phyloP scores from a whole-genome alignment of 2,797 vertebrate genomes.

The Dermochelys coriacea region DNA sequence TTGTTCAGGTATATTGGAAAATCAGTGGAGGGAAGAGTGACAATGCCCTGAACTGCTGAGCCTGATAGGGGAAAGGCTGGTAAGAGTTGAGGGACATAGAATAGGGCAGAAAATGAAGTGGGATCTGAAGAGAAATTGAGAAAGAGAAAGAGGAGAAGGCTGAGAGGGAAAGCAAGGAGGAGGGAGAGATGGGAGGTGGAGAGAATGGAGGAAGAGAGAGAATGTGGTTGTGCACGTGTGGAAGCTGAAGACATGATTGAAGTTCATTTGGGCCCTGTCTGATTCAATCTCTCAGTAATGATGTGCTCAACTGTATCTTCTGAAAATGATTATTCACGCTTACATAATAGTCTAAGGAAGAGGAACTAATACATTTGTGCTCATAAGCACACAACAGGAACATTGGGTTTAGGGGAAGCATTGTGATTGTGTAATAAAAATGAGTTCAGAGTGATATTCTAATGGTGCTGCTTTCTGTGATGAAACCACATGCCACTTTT shows the following conservation, averaged over 20 bases:
- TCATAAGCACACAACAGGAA: constrained; percentile 12
- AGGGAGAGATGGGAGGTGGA: background rate
- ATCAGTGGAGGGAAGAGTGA: background rate
- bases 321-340: background rate
- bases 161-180: background rate
- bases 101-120: background rate
- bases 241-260: background rate
- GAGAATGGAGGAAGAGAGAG: background rate
- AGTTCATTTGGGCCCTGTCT: background rate
- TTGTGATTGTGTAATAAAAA: background rate
- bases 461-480: background rate
- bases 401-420: constrained; percentile 5
- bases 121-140: background rate
- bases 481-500: background rate
- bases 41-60: background rate
- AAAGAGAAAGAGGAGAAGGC: background rate
- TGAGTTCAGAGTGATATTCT: background rate
- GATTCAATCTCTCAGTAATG: constrained; percentile 19
- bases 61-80: background rate
- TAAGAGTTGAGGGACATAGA: background rate
- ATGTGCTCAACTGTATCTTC: constrained; percentile 22
- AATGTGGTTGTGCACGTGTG: accelerated
- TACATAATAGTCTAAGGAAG: constrained; percentile 16
- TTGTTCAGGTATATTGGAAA: background rate
- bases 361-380: accelerated